Evolutionary conservation across 2,113 vertebrate species (phyloP).

Genomic region (Raja brachyura): DNA sequence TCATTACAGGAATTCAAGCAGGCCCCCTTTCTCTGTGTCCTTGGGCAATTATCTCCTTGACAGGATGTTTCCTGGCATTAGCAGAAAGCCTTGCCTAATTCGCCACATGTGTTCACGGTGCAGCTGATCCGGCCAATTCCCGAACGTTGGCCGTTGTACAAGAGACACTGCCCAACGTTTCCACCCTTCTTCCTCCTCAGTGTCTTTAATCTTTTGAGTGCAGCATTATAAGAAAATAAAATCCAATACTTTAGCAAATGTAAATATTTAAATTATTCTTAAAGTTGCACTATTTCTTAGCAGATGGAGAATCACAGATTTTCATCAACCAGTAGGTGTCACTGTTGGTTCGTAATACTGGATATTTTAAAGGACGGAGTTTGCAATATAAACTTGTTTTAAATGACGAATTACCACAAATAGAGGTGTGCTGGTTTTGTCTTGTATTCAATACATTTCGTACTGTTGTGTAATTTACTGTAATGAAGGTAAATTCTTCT

Average conservation of each 20-base stretch:
- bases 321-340: constrained; percentile 2
- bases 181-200: background rate
- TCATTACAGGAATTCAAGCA: background rate
- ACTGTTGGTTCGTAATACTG: background rate
- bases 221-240: background rate
- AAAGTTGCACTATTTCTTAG: background rate
- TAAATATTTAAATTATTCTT: background rate
- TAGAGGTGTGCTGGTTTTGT: background rate
- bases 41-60: background rate
- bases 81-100: background rate
- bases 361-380: background rate
- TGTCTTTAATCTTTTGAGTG: background rate
- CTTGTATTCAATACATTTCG: background rate
- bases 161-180: background rate
- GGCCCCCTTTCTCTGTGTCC: background rate
- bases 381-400: background rate
- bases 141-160: background rate
- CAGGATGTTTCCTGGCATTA: background rate
- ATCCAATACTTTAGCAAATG: background rate
- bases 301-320: background rate
- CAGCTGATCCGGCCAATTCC: background rate
- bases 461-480: background rate
- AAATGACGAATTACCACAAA: background rate
- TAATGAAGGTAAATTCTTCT: background rate
- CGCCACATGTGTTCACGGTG: background rate